phyloP scores from a whole-genome alignment of 2,888 invertebrate species.

The Cantharis rustica region DNA sequence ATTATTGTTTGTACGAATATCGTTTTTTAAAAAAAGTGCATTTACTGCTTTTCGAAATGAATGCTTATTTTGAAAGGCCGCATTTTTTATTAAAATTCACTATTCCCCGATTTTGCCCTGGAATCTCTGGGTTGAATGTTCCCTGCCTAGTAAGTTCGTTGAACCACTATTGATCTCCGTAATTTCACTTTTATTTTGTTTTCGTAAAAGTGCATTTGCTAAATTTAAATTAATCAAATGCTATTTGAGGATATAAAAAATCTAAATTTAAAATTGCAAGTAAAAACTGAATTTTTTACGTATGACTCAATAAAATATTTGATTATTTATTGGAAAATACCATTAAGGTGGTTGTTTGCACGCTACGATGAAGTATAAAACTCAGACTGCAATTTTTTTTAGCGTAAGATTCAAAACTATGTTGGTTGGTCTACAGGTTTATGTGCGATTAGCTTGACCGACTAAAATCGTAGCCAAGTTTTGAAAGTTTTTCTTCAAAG shows the following conservation, averaged over 20 bases:
- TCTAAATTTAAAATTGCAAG: background rate
- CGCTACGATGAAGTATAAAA: background rate
- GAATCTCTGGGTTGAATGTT: conserved; percentile 36
- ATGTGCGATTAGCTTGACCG: background rate
- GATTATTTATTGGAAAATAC: background rate
- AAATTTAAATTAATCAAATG: background rate
- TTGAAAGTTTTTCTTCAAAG: too few species aligned
- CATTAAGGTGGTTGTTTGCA: background rate
- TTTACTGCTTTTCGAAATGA: background rate
- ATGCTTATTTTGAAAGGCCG: background rate
- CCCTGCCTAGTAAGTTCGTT: conserved; percentile 45
- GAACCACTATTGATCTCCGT: conserved; percentile 53
- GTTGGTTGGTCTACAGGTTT: background rate
- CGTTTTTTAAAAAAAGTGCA: background rate
- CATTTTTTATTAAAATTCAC: background rate
- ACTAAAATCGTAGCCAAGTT: too few species aligned
- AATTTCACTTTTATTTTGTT: conserved; percentile 59
- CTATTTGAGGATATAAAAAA: background rate
- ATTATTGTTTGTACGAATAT: background rate
- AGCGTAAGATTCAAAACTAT: background rate
- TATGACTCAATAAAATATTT: background rate
- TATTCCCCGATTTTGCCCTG: conserved; percentile 34
- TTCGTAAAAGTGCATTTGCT: conserved; percentile 42
- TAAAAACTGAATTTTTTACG: background rate
- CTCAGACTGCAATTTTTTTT: background rate